Conservation (phyloP, 2,113 vertebrate genomes). For the Symphodus melops region DNA sequence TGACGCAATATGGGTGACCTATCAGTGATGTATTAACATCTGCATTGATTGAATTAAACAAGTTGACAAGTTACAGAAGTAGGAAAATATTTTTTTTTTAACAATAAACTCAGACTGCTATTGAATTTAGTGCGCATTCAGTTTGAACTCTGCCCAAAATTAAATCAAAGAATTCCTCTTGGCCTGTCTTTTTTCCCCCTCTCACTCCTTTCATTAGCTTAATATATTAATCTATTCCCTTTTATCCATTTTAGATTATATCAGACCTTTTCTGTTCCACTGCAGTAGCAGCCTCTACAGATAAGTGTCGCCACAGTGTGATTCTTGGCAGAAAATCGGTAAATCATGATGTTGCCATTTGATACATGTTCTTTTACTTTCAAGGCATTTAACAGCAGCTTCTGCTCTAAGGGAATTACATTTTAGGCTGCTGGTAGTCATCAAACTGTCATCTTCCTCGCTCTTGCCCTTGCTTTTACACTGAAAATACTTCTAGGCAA, state of each 20-base stretch:
- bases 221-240: constrained; percentile 78
- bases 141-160: constrained; percentile 45
- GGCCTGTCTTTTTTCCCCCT: constrained; percentile 6
- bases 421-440: constrained; percentile 27
- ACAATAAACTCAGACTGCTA: constrained; percentile 18
- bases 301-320: constrained; percentile 41
- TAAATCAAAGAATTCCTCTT: constrained; percentile 11
- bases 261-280: constrained; percentile 56
- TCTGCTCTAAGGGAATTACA: constrained; percentile 5
- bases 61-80: constrained; percentile 19
- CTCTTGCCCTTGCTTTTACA: constrained; percentile 29
- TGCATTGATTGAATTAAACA: constrained; percentile 24
- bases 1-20: constrained; percentile 13
- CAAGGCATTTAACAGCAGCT: constrained; percentile 39
- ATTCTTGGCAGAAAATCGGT: constrained; percentile 35
- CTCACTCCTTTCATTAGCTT: constrained; percentile 59
- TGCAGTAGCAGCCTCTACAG: constrained; percentile 45
- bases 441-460: constrained; percentile 19
- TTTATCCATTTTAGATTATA: constrained; percentile 70
- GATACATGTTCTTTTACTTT: constrained; percentile 38
- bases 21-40: constrained; percentile 29
- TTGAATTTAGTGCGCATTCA: constrained; percentile 18
- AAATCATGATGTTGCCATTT: constrained; percentile 47
- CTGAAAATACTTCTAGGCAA: constrained; percentile 34
- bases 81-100: background rate